Evolutionary conservation across 2,888 invertebrate species (phyloP).

Genomic region (Hecatera dysodea): DNA sequence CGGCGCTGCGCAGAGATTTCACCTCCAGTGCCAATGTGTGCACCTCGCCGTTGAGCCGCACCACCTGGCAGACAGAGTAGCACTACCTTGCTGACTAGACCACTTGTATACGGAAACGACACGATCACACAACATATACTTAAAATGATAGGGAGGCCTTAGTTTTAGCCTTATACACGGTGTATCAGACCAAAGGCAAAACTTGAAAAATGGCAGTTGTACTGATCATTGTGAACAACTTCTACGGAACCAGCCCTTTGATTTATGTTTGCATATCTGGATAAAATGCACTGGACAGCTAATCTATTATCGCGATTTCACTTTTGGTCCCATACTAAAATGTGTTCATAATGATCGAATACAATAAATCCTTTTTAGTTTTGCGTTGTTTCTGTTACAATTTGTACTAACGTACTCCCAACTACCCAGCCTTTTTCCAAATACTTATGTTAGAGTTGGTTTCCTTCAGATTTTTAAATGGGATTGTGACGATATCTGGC

Average conservation of each 20-base stretch:
- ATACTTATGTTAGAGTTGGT: background rate
- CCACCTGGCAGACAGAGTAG: slow-evolving; percentile 78
- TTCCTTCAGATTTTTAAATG: background rate
- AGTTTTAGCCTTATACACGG: background rate
- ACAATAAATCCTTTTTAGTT: too few relatives aligned
- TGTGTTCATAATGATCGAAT: too few relatives aligned
- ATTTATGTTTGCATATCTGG: too few relatives aligned
- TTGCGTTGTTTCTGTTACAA: too few relatives aligned
- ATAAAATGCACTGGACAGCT: too few relatives aligned
- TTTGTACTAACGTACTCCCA: background rate
- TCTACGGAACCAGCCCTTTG: too few relatives aligned
- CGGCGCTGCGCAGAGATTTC: slow-evolving; percentile 80
- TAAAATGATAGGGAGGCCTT: background rate
- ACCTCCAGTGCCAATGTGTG: slow-evolving; percentile 93
- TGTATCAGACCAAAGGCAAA: too few relatives aligned
- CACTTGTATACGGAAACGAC: background rate
- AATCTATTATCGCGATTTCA: too few relatives aligned
- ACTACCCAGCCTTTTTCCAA: background rate
- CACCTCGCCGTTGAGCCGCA: slow-evolving; percentile 93
- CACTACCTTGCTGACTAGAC: slow-evolving; percentile 43
- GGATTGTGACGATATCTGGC: background rate
- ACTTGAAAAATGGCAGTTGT: too few relatives aligned
- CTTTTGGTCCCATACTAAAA: too few relatives aligned
- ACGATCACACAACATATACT: background rate
- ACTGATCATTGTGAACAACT: too few relatives aligned